Percentiles rank a stretch among this genome's conserved stretches.
phyloP scores from a whole-genome alignment of 1,140 invertebrate species.

The Steinernema feltiae region DNA sequence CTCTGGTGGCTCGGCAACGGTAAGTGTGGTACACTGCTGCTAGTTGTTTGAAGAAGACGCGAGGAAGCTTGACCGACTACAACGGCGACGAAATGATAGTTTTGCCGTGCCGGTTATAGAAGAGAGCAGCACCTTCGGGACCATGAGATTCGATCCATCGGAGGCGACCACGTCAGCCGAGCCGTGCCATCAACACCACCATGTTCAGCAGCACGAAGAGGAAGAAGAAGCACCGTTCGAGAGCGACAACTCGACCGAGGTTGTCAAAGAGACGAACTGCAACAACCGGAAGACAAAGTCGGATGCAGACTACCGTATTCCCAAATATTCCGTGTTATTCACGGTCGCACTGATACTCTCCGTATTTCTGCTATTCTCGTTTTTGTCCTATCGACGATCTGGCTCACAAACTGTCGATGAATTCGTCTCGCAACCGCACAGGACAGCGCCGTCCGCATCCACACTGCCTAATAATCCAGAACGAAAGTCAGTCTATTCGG shows the following conservation, averaged over 20 bases:
- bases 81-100: background rate
- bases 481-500: conserved; percentile 10
- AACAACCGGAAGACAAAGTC: background rate
- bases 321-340: background rate
- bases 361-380: background rate
- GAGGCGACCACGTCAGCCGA: conserved; percentile 11
- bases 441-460: no score
- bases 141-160: background rate
- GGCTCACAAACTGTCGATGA: background rate
- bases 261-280: no score
- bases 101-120: background rate
- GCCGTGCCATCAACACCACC: background rate
- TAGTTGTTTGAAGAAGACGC: background rate
- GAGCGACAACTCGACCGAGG: background rate
- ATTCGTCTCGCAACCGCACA: background rate
- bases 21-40: background rate
- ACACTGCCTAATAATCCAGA: background rate
- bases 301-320: background rate
- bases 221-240: background rate
- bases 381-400: background rate
- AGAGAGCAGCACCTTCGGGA: background rate
- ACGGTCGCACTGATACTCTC: background rate
- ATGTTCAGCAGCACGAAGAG: background rate
- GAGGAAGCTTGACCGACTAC: no score
- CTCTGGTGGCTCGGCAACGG: conserved; percentile 2